A percentile compares a stretch with the other conserved stretches of the same genome.
These are phyloP conservation scores for Drepana arcuata DNA, from an alignment of 1,140 invertebrate genomes.

Conservation along the genomic window DNA sequence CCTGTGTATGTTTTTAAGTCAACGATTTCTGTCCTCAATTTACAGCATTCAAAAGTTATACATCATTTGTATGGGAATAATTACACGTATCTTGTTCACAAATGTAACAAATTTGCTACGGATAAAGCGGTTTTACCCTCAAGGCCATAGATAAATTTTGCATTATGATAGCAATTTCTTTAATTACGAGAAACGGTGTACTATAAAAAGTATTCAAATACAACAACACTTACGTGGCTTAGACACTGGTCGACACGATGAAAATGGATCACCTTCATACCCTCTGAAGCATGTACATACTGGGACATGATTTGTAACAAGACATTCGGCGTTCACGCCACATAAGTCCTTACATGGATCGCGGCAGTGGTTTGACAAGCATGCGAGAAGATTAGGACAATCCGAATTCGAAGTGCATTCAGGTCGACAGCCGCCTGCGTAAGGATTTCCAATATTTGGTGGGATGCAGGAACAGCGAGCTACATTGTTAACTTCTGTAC, in stretches of 20 bases:
- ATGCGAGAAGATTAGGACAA: constrained; percentile 85
- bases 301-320: constrained; percentile 86
- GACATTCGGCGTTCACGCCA: constrained; percentile 86
- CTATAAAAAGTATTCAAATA: too few relatives aligned
- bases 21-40: too few relatives aligned
- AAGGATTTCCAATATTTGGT: constrained; percentile 88
- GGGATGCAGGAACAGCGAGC: constrained; percentile 86
- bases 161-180: too few relatives aligned
- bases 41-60: too few relatives aligned
- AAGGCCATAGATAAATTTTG: too few relatives aligned
- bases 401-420: constrained; percentile 88
- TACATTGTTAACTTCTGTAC: constrained; percentile 77
- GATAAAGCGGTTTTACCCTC: too few relatives aligned
- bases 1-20: too few relatives aligned
- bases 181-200: too few relatives aligned
- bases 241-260: constrained; percentile 77
- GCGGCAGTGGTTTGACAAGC: constrained; percentile 87
- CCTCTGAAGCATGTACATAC: constrained; percentile 83
- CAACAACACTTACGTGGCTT: constrained; percentile 67
- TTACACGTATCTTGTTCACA: too few relatives aligned
- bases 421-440: constrained; percentile 82
- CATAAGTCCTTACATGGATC: constrained; percentile 92
- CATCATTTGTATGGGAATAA: too few relatives aligned
- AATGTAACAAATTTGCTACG: too few relatives aligned
- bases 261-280: constrained; percentile 86